Conservation (phyloP, 2,113 vertebrate genomes). For the Natator depressus region DNA sequence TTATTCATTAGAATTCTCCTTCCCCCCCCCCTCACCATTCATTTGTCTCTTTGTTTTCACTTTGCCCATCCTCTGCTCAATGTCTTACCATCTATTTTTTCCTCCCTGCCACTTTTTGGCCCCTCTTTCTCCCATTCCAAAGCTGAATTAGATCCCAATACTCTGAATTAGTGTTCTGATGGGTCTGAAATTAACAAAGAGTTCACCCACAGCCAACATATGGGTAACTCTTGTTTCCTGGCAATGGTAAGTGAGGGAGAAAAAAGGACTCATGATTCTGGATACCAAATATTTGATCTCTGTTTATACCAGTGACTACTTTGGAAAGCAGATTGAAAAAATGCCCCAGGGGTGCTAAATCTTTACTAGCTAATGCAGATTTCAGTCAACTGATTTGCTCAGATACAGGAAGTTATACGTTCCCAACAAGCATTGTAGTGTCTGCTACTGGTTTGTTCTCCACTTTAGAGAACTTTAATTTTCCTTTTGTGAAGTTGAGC, state of each 20-base stretch:
- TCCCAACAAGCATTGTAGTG: neutral
- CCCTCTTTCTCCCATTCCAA: neutral
- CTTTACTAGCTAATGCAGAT: neutral
- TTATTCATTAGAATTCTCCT: neutral
- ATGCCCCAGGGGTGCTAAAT: accelerated
- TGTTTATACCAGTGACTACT: neutral
- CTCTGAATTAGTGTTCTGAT: neutral
- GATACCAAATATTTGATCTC: neutral
- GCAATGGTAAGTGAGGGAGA: neutral
- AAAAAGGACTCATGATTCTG: neutral
- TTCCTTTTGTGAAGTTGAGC: neutral
- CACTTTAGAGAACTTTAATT: neutral
- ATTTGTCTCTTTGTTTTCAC: neutral
- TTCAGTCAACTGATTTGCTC: neutral
- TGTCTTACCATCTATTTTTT: neutral
- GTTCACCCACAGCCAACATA: neutral
- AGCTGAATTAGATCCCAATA: neutral
- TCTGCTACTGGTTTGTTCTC: neutral
- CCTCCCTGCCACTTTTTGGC: neutral
- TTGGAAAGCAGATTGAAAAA: neutral
- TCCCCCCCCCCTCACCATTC: neutral
- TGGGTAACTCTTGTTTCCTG: neutral
- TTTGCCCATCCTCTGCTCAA: neutral
- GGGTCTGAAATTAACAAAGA: neutral
- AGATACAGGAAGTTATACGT: neutral